Percentiles rank a stretch among this genome's conserved stretches.
Conservation (phyloP, 2,888 invertebrate genomes). For the Drosophila ezoana region DNA sequence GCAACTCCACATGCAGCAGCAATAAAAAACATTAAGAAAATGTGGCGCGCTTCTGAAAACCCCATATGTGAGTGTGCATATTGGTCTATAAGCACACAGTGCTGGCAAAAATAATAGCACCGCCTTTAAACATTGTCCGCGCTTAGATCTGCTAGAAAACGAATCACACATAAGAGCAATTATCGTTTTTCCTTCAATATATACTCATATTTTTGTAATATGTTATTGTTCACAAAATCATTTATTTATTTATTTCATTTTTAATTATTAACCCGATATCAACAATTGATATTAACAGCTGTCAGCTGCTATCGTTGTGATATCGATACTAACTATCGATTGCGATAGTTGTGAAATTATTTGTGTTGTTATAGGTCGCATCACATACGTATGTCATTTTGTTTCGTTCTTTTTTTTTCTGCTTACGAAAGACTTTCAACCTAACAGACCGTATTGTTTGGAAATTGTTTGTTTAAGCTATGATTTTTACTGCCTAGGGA, state of each 20-base stretch:
- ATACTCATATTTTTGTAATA: too few species aligned
- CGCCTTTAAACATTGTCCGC: background rate
- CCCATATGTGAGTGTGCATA: conserved; percentile 6
- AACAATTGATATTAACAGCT: background rate
- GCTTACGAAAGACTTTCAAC: conserved; percentile 51
- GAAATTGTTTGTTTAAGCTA: conserved; percentile 51
- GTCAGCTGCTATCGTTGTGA: background rate
- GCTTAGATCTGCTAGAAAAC: background rate
- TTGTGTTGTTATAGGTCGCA: conserved; percentile 28
- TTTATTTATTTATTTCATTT: too few species aligned
- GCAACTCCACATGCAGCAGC: conserved; percentile 1
- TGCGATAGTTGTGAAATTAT: conserved; percentile 10
- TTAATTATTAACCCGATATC: too few species aligned
- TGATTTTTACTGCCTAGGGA: conserved; percentile 63
- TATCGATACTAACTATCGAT: conserved; percentile 27
- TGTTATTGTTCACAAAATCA: too few species aligned
- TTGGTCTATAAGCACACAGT: conserved; percentile 21
- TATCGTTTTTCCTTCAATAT: too few species aligned
- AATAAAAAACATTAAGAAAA: conserved; percentile 33
- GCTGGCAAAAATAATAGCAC: background rate
- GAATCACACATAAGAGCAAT: background rate
- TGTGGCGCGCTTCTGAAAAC: conserved; percentile 25
- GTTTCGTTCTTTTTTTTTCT: conserved; percentile 10
- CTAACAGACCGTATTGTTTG: conserved; percentile 23
- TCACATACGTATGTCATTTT: conserved; percentile 54